Evolutionary conservation across 2,888 invertebrate genomes (phyloP).

Genomic region (Acrocera orbiculus): DNA sequence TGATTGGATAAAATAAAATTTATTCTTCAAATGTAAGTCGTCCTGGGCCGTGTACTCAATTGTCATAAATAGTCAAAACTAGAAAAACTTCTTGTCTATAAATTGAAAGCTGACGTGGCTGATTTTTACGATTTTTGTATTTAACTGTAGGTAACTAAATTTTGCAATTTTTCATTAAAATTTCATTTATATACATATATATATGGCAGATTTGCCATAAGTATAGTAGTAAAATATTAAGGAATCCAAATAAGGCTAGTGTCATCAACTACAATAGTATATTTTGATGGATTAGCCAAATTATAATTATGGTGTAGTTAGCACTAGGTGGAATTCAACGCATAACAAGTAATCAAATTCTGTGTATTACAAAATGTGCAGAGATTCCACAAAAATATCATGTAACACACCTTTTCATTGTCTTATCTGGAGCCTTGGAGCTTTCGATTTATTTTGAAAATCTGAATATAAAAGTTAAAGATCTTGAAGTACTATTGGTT

Average conservation of each 20-base stretch:
- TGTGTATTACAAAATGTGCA: not conserved
- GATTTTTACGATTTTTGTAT: no score
- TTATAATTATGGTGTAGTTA: constrained; percentile 1
- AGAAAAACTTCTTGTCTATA: no score
- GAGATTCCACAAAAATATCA: constrained; percentile 1
- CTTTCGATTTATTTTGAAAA: not conserved
- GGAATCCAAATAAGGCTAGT: not conserved
- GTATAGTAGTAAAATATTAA: no score
- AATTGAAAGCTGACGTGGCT: no score
- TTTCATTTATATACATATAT: no score
- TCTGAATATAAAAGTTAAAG: not conserved
- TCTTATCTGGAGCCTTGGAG: not conserved
- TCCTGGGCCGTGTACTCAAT: no score
- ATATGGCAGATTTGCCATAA: no score
- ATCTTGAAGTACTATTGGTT: not conserved
- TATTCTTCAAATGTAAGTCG: no score
- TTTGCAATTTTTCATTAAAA: no score
- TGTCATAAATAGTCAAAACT: no score
- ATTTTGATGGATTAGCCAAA: constrained; percentile 4
- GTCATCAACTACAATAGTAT: constrained; percentile 1
- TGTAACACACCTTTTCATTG: constrained; percentile 4
- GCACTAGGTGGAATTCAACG: not conserved
- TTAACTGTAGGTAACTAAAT: no score
- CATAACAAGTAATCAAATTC: not conserved
- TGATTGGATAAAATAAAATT: no score